A percentile compares a stretch with the other conserved stretches of the same genome.
These are phyloP conservation scores for Brachionus plicatilis DNA, from an alignment of 1,140 invertebrate genomes.

Conservation along the genomic window DNA sequence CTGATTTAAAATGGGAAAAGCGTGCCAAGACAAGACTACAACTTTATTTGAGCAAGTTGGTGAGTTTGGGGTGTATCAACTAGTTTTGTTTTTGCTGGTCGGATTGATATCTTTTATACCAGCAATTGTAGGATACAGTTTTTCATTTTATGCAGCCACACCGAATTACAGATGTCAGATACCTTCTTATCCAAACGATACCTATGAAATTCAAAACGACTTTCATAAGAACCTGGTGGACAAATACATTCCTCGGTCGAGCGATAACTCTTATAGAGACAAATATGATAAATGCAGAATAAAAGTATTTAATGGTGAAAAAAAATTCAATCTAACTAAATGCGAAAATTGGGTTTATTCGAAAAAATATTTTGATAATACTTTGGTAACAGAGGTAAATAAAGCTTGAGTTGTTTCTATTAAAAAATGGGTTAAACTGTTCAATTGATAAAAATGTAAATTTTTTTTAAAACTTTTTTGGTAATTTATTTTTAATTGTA, in stretches of 20 bases:
- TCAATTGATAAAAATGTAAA: background rate
- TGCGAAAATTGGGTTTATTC: constrained; percentile 13
- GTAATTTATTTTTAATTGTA: too few species aligned
- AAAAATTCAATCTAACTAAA: background rate
- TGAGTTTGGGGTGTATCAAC: background rate
- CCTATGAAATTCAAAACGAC: background rate
- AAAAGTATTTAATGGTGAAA: background rate
- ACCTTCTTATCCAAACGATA: background rate
- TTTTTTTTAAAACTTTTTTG: background rate
- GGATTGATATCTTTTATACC: constrained; percentile 3
- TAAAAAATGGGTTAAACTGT: background rate
- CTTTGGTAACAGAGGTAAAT: constrained; percentile 8
- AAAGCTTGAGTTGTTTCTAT: background rate
- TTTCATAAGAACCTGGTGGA: background rate
- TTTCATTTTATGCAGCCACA: constrained; percentile 18
- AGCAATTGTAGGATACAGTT: background rate
- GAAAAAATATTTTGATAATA: constrained; percentile 7
- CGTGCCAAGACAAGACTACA: background rate
- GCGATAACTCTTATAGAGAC: background rate
- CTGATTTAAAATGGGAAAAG: background rate
- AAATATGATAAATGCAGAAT: constrained; percentile 10
- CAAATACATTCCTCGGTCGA: background rate
- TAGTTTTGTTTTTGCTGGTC: background rate
- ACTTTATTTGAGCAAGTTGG: background rate
- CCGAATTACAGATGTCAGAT: constrained; percentile 2